Evolutionary conservation across 2,113 vertebrate species (phyloP).

Genomic region (Myanophis thanlyinensis): DNA sequence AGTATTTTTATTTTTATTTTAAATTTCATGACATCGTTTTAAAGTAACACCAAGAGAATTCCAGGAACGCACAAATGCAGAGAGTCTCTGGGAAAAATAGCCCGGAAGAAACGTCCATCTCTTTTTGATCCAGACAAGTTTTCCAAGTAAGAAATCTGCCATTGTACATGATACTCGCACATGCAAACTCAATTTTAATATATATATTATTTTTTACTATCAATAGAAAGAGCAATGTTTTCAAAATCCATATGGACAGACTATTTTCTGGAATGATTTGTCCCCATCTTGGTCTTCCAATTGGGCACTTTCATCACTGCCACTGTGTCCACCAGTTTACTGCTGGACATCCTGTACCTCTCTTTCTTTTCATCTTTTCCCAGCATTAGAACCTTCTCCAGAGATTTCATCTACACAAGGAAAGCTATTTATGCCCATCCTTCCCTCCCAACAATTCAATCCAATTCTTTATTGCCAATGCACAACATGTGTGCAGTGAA

Average conservation of each 20-base stretch:
- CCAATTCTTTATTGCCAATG: no score
- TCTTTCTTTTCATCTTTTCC: background rate
- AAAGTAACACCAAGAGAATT: background rate
- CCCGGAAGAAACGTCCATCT: background rate
- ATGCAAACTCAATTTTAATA: background rate
- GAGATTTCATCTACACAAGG: background rate
- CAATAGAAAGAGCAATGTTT: no score
- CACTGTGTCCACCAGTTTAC: background rate
- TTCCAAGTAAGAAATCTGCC: background rate
- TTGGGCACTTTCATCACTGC: background rate
- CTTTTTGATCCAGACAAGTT: background rate
- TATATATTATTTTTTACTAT: no score
- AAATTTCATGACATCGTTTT: background rate
- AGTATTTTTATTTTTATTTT: conserved; percentile 20
- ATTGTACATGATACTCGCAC: background rate
- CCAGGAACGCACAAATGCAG: background rate
- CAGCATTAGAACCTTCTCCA: background rate
- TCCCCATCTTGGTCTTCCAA: background rate
- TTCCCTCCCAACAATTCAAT: background rate
- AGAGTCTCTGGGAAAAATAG: background rate
- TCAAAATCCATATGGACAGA: no score
- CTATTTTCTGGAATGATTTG: background rate
- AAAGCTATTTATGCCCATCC: background rate
- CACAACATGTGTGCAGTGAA: no score
- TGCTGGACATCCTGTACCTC: background rate